Base-by-base conservation (phyloP, 2,113 vertebrate species). In the Melospiza melodia region DNA sequence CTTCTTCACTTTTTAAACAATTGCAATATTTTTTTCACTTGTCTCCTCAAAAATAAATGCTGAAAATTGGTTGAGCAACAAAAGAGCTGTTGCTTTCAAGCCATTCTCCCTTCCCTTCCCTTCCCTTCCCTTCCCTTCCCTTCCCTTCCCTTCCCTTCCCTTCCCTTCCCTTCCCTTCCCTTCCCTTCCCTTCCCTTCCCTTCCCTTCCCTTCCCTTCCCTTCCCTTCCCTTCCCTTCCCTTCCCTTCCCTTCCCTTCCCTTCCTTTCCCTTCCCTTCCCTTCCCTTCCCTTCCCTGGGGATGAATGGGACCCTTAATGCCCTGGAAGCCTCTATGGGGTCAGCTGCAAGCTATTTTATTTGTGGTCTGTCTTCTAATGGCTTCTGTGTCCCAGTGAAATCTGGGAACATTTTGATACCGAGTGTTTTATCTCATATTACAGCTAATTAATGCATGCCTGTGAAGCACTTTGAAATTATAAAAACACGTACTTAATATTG, bases 1-100 rank as follows among this genome's bases (percentile, higher is more conserved):
- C 78, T 18, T 90, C 37, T 90, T 80, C 8, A 44, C 81, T 91
- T 91, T 92, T 79, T 24, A 33, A 67, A 79, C 8, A 81, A 65
- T 46, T 84, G 41, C 39, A 88, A 9, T 58, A 24, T 76, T 82
- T 91, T 91, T 95, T 85, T 69, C 41, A 48, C 23, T 82, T 73
- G 12, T 62, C 59, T 66, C 46, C 63, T 81, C 57, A 35, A 93
- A 95, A 95, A 91, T 14, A 91, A 77, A 55, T 80, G 37, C 59
- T 77, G 43, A 43, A 73, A 91, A 91, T 63, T 90, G 30, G 9
- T 62, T 90, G 23, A 33, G 55, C n/a, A n/a, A n/a, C 49, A 69
- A 68, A 82, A 67, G 27, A 51, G 23, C 12, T 43, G 12, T 58
- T 68, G 7, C 20, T 89, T 89, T 87, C 54, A 73, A 82, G 5